A percentile compares a stretch with the other conserved stretches of the same genome.
Evolutionary conservation across 2,888 invertebrate genomes (phyloP).

Genomic region (Athrips mouffetella): DNA sequence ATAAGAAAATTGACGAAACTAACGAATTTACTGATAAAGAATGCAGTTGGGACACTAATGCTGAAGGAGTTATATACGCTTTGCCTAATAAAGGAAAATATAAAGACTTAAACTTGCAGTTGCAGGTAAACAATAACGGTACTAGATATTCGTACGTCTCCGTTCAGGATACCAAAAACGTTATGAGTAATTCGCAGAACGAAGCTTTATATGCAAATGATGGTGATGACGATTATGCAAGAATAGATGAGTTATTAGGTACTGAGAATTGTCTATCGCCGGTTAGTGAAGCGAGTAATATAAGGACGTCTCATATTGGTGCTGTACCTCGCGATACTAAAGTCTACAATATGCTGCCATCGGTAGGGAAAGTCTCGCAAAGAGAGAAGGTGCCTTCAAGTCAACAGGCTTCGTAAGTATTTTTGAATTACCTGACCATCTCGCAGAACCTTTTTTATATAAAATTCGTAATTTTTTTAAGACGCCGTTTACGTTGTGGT

Average conservation of each 20-base stretch:
- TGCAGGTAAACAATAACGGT: slow-evolving; percentile 72
- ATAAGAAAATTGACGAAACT: slow-evolving; percentile 61
- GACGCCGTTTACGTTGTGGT: too few species aligned
- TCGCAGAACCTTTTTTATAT: too few species aligned
- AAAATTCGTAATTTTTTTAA: too few species aligned
- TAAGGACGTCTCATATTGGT: slow-evolving; percentile 68
- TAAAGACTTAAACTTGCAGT: slow-evolving; percentile 66
- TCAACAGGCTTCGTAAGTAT: slow-evolving; percentile 55
- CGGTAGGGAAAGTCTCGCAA: slow-evolving; percentile 63
- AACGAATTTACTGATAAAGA: slow-evolving; percentile 77
- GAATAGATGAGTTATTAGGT: slow-evolving; percentile 66
- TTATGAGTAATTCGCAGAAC: slow-evolving; percentile 71
- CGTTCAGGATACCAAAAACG: slow-evolving; percentile 66
- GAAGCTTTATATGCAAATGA: slow-evolving; percentile 67
- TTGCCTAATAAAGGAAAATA: slow-evolving; percentile 74
- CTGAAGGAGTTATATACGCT: slow-evolving; percentile 73
- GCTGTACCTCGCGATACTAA: slow-evolving; percentile 44
- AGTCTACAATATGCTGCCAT: slow-evolving; percentile 63
- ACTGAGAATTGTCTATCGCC: slow-evolving; percentile 69
- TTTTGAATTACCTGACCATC: neutral
- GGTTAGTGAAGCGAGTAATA: slow-evolving; percentile 55
- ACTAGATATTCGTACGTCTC: slow-evolving; percentile 71
- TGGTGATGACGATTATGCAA: slow-evolving; percentile 67
- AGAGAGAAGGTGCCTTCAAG: slow-evolving; percentile 62
- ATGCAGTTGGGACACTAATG: slow-evolving; percentile 78